Conservation (phyloP, 2,888 invertebrate genomes). For the Nomada flava region DNA sequence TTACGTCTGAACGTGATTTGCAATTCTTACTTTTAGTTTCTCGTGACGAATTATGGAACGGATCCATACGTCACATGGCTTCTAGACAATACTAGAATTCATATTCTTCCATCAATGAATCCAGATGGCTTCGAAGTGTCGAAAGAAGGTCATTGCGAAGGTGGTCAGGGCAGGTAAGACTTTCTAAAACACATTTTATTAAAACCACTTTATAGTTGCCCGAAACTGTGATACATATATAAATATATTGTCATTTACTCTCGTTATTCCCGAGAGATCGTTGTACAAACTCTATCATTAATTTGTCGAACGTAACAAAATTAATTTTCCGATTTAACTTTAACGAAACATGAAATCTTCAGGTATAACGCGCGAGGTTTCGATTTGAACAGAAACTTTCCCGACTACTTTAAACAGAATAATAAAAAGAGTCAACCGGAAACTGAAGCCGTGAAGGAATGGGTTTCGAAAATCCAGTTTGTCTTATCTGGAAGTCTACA, state of each 20-base stretch:
- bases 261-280: no score
- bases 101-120: slow-evolving; percentile 99
- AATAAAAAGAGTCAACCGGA: slow-evolving; percentile 96
- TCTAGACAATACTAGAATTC: slow-evolving; percentile 97
- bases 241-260: no score
- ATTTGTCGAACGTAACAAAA: no score
- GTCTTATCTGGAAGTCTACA: slow-evolving; percentile 97
- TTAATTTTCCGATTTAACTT: not conserved
- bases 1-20: not conserved
- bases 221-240: not conserved
- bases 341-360: slow-evolving; percentile 34
- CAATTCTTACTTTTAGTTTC: slow-evolving; percentile 87
- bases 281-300: no score
- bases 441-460: slow-evolving; percentile 96
- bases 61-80: slow-evolving; percentile 96
- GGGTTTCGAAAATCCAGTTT: slow-evolving; percentile 97
- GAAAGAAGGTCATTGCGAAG: slow-evolving; percentile 94
- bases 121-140: slow-evolving; percentile 98
- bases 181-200: not conserved
- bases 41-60: slow-evolving; percentile 92
- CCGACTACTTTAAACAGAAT: slow-evolving; percentile 96
- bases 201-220: no score
- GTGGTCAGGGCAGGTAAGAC: slow-evolving; percentile 92
- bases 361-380: slow-evolving; percentile 95
- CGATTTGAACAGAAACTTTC: slow-evolving; percentile 98